Base-by-base conservation (phyloP, 2,113 vertebrate genomes). In the Anarrhichthys ocellatus region DNA sequence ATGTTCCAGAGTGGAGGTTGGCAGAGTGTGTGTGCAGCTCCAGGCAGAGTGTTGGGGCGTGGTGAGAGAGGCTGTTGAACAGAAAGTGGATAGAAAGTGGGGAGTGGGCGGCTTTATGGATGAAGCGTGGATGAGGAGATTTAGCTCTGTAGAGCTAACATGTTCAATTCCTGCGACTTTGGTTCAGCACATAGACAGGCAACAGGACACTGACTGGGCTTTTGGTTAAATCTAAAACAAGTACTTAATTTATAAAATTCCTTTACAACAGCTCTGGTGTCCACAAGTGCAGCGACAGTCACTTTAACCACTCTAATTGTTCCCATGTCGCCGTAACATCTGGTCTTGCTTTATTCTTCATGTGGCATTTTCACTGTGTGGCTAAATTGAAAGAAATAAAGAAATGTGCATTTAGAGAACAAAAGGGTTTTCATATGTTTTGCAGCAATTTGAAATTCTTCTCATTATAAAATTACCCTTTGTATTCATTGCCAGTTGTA, bases 21-120 rank as follows among this genome's bases (percentile, higher is more conserved):
- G 88, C 78, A 87, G 75, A 68, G 38, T 66, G 59, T 38, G 46
- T 73, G 73, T 73, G 66, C 80, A 74, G 67, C 80, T 85, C 65
- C 0, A 13, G 73, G 71, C 67, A 78, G 82, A 70, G 71, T 63
- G 73, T 18, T 40, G 59, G 29, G 48, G 79, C 83, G 78, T 50
- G 48, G 68, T 67, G 65, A 80, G 86, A 71, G 54, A 70, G 66
- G 69, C 82, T 87, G 58, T 42, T 80, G 88, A 90, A 82, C 38
- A 9, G 50, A 84, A 82, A 79, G 87, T 81, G 86, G 84, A 69
- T 70, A 78, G 76, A 88, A 82, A 91, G 81, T 78, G 83, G 70
- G 38, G 76, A 85, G 89, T 90, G 88, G 86, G 90, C n/a, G 86
- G 82, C 56, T 89, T 77, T 80, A 36, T 62, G 46, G 52, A 83